Percentiles rank a stretch among this genome's conserved stretches.
phyloP scores from a whole-genome alignment of 1,140 invertebrate species.

The Latrodectus geometricus region DNA sequence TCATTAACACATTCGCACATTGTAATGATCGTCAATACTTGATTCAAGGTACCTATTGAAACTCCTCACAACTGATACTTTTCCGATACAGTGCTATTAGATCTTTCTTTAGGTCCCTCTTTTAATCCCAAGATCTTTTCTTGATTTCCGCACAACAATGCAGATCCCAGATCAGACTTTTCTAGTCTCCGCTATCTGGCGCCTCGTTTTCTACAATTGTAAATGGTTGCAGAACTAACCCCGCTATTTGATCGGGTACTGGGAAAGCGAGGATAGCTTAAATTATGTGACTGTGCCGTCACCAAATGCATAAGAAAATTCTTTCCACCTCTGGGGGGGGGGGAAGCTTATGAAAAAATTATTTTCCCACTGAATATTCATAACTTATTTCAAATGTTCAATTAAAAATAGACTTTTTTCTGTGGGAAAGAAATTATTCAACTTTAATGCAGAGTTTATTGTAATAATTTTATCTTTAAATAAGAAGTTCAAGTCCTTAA shows the following conservation, averaged over 20 bases:
- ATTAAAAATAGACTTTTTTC: background rate
- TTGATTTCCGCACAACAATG: conserved; percentile 2
- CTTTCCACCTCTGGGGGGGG: background rate
- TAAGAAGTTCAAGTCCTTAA: background rate
- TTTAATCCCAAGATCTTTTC: background rate
- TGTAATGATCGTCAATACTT: conserved; percentile 36
- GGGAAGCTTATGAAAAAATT: background rate
- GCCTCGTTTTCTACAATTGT: conserved; percentile 58
- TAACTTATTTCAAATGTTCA: background rate
- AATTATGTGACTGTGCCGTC: conserved; percentile 35
- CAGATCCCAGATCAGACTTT: background rate
- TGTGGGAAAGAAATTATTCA: too few species aligned
- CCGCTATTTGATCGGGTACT: background rate
- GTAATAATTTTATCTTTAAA: background rate
- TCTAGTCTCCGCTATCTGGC: conserved; percentile 11
- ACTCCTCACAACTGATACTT: conserved; percentile 44
- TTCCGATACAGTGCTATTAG: conserved; percentile 32
- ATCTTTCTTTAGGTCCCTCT: conserved; percentile 10
- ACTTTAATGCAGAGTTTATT: background rate
- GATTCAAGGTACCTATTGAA: conserved; percentile 31
- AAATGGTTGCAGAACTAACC: conserved; percentile 29
- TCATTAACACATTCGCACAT: conserved; percentile 57
- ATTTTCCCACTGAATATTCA: background rate
- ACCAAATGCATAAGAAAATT: conserved; percentile 23
- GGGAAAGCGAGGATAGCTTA: background rate